These are phyloP conservation scores for Himalopsyche tibetana DNA, from an alignment of 2,888 invertebrate genomes.

Conservation along the genomic window DNA sequence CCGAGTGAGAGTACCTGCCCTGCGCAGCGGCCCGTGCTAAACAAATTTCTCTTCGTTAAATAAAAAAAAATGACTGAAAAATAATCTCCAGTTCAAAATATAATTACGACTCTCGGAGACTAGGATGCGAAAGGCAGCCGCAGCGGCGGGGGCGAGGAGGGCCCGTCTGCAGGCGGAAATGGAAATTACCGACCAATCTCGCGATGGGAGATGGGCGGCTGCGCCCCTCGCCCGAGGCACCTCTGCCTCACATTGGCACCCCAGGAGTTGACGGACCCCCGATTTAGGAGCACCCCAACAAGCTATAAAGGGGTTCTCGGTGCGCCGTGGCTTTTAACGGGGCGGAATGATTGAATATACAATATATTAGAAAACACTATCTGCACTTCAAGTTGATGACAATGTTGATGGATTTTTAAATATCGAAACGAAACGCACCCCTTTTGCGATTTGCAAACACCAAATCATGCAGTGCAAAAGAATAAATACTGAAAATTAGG, in stretches of 20 bases:
- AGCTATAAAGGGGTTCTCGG: constrained; percentile 29
- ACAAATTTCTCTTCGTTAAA: constrained; percentile 36
- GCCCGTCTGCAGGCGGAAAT: constrained; percentile 72
- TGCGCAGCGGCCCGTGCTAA: constrained; percentile 30
- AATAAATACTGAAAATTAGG: too few species aligned
- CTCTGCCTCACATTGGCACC: constrained; percentile 32
- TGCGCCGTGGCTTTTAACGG: constrained; percentile 4
- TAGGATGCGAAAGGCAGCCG: constrained; percentile 37
- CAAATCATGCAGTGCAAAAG: too few species aligned
- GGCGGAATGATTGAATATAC: constrained; percentile 24
- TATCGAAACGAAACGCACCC: background rate
- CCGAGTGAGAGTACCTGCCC: background rate
- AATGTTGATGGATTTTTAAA: constrained; percentile 24
- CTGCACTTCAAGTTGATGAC: constrained; percentile 5
- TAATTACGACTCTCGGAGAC: constrained; percentile 62
- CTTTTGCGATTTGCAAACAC: too few species aligned
- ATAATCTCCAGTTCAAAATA: constrained; percentile 63
- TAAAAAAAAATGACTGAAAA: constrained; percentile 53
- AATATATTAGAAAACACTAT: constrained; percentile 26
- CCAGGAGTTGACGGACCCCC: constrained; percentile 9
- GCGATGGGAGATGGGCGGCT: constrained; percentile 66
- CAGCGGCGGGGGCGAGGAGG: constrained; percentile 53
- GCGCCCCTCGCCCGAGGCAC: constrained; percentile 71
- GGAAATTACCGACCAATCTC: constrained; percentile 80
- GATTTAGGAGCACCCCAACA: constrained; percentile 13